Evolutionary conservation across 2,888 invertebrate species (phyloP), one percentile per base, ranked within the genome.

Genomic region (Minunthozetes semirufus): DNA sequence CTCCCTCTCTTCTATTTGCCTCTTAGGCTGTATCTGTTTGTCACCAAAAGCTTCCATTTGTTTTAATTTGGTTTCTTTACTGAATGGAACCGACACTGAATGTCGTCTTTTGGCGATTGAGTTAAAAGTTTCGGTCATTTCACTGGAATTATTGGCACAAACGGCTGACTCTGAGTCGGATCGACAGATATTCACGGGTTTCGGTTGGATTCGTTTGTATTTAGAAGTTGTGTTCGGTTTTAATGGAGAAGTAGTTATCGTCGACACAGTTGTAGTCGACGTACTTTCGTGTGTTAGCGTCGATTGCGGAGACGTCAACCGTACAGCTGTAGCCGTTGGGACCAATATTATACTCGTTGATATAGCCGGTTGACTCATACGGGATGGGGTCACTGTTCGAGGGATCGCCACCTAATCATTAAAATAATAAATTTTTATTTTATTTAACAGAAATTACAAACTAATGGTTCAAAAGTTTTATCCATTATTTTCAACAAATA

Each of bases 131-230:
- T 70, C 70, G 29, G 9, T 33, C 1, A 17, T 19, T 33, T 72
- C 72, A 33, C 29, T 53, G 8, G 22, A 53, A 59, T 25, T 33
- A 22, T 48, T 33, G 4, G 9, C 11, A 72, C 17, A 56, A 72
- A 72, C 59, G 72, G 56, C 56, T 53, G 56, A 72, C 22, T 72
- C 56, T 4, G 42, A 72, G 50, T 71, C 56, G n/a, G 70, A 70
- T 17, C 75, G 70, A 72, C 66, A 71, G 27, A 70, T 83, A 82
- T 83, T 83, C 79, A 80, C 80, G 72, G 82, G 82, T 81, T 85
- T 85, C 78, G 85, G 85, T 80, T 86, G 85, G 80, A 85, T 85
- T 78, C 83, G 82, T 84, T 86, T 86, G 83, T 85, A 86, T 82
- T 85, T 85, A 78, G 81, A 80, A 61, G 75, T 46, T 80, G 4